Conservation (phyloP, 2,888 invertebrate species). For the Pachycephus smyrnensis region DNA sequence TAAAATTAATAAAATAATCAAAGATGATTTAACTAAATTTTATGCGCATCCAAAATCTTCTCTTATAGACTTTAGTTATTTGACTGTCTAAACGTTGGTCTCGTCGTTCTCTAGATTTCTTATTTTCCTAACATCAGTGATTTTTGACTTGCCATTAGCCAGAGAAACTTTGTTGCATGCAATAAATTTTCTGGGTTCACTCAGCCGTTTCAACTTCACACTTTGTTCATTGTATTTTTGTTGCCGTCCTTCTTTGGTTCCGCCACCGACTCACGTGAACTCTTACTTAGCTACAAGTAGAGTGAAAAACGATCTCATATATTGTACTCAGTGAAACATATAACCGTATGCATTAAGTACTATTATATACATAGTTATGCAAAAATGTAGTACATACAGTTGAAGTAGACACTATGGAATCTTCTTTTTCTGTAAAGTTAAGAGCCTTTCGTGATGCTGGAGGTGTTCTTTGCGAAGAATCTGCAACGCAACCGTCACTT, state of each 20-base stretch:
- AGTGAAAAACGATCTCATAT: neutral
- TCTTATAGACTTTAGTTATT: too few species aligned
- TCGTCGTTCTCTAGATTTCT: constrained; percentile 48
- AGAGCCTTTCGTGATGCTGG: constrained; percentile 87
- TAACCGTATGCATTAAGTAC: neutral
- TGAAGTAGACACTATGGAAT: constrained; percentile 66
- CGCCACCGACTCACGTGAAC: constrained; percentile 40
- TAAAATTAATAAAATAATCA: too few species aligned
- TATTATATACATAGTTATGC: neutral
- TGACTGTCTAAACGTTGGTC: constrained; percentile 30
- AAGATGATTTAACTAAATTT: too few species aligned
- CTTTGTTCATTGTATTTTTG: constrained; percentile 40
- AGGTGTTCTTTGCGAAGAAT: constrained; percentile 77
- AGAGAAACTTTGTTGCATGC: constrained; percentile 65
- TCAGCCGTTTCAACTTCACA: constrained; percentile 43
- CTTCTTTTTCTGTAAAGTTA: constrained; percentile 71
- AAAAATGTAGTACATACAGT: constrained; percentile 49
- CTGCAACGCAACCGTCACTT: constrained; percentile 57
- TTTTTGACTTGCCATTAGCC: constrained; percentile 66
- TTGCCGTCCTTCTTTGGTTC: constrained; percentile 46
- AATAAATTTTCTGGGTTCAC: constrained; percentile 56
- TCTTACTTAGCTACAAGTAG: constrained; percentile 39
- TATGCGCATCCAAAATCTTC: too few species aligned
- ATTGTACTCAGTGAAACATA: too few species aligned
- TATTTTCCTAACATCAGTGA: constrained; percentile 45